Evolutionary conservation across 2,113 vertebrate species (phyloP), one percentile per base, ranked within the genome.

Genomic region (Motacilla tschutschensis): DNA sequence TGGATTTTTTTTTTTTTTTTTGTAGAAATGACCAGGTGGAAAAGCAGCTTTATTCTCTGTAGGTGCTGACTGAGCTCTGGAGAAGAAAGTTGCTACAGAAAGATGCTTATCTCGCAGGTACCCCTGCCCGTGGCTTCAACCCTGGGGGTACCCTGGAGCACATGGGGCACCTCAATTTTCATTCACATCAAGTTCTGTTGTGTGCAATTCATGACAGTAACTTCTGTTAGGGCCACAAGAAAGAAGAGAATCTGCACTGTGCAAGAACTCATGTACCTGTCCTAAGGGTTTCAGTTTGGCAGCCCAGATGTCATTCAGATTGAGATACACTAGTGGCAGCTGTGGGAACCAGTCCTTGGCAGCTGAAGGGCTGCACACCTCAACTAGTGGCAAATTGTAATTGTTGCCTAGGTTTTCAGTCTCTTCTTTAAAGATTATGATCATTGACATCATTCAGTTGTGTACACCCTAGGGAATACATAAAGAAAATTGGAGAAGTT

Each of bases 271-370:
- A 9, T 2, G 0, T 15, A 17, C 33, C 21, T 17, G 13, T 43
- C 19, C 29, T 33, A 35, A 26, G 24, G 36, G 47, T 54, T 22
- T 75, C 28, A 54, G 10, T 14, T 13, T 83, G 4, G 1, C 29
- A 54, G 48, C 29, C 21, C 46, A 73, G 76, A 19, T 1, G 1
- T 33, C 38, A 25, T 19, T 47, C 1, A 5, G 24, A 36, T n/a
- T 24, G 35, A 0, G 1, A 65, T n/a, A 46, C 11, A 9, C 16
- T 14, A 13, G 8, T 0, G 2, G 18, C 47, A 79, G 41, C 36
- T 79, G 4, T 1, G 1, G 25, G 25, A 87, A 28, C 12, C 1
- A 2, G 8, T 15, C 25, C 19, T 47, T 33, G 17, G 26, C 0
- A 0, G 40, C 22, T 10, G 8, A 51, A 36, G 14, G 28, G 19